phyloP scores from a whole-genome alignment of 2,888 invertebrate genomes.

The Mechanitis mazaeus region DNA sequence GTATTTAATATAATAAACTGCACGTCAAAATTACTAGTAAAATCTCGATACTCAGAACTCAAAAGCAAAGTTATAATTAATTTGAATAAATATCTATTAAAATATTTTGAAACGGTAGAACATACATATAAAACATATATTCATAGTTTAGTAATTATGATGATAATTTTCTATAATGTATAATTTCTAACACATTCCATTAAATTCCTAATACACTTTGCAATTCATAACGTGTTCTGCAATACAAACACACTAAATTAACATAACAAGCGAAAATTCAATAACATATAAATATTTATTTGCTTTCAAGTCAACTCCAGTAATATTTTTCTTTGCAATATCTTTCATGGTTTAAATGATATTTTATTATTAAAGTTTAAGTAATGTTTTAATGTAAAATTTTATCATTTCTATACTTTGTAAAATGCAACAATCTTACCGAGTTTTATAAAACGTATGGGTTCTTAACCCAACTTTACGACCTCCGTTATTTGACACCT shows the following conservation, averaged over 20 bases:
- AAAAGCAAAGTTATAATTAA: too few species aligned
- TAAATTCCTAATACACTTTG: conserved; percentile 3
- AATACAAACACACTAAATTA: not conserved
- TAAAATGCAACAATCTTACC: conserved; percentile 18
- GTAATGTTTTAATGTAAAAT: not conserved
- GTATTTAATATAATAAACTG: too few species aligned
- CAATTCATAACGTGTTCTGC: not conserved
- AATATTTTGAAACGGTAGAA: too few species aligned
- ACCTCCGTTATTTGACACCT: conserved; percentile 27
- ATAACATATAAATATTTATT: conserved; percentile 1
- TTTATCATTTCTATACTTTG: conserved; percentile 12
- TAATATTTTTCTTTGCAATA: not conserved
- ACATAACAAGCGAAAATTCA: not conserved
- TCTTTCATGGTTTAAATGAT: not conserved
- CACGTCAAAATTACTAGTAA: too few species aligned
- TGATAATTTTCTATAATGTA: too few species aligned
- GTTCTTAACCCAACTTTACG: conserved; percentile 21
- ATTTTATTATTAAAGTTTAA: not conserved
- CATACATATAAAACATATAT: too few species aligned
- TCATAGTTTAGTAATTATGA: too few species aligned
- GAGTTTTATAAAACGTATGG: conserved; percentile 22
- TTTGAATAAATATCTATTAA: too few species aligned
- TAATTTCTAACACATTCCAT: too few species aligned
- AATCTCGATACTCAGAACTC: too few species aligned
- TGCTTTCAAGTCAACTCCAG: not conserved